Conservation (phyloP, 2,888 invertebrate genomes). For the Cryptocephalus primarius region DNA sequence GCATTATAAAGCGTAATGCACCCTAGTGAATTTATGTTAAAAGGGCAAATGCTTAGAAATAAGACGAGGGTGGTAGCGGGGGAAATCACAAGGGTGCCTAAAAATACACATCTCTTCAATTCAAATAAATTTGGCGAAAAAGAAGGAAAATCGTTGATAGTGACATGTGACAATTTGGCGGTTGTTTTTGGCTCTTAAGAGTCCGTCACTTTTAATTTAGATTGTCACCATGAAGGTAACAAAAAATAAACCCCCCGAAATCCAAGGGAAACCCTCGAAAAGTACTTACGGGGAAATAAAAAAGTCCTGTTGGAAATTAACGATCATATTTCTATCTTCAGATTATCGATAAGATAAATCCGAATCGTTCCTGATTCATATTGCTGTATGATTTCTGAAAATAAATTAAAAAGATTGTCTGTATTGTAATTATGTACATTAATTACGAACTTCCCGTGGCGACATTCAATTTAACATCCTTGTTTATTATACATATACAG, state of each 20-base stretch:
- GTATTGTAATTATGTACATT: too few relatives aligned
- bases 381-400: too few relatives aligned
- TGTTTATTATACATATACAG: too few relatives aligned
- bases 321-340: too few relatives aligned
- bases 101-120: constrained; percentile 31
- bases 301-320: too few relatives aligned
- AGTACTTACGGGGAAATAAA: background rate
- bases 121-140: constrained; percentile 26
- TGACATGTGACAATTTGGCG: constrained; percentile 30
- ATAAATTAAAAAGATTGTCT: too few relatives aligned
- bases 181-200: constrained; percentile 17
- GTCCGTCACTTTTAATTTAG: constrained; percentile 26
- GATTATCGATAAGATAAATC: too few relatives aligned
- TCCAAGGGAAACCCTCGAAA: background rate
- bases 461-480: too few relatives aligned
- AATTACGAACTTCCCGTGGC: too few relatives aligned
- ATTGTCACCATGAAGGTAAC: constrained; percentile 15
- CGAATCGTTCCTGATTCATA: too few relatives aligned
- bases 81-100: constrained; percentile 13
- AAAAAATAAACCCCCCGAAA: constrained; percentile 4
- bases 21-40: constrained; percentile 12
- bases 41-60: constrained; percentile 17
- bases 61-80: constrained; percentile 13
- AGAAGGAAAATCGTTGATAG: constrained; percentile 14
- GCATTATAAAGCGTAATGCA: constrained; percentile 8